A percentile compares a stretch with the other conserved stretches of the same genome.
These are phyloP conservation scores for Panurus biarmicus DNA, from an alignment of 2,113 vertebrate species.

Conservation along the genomic window DNA sequence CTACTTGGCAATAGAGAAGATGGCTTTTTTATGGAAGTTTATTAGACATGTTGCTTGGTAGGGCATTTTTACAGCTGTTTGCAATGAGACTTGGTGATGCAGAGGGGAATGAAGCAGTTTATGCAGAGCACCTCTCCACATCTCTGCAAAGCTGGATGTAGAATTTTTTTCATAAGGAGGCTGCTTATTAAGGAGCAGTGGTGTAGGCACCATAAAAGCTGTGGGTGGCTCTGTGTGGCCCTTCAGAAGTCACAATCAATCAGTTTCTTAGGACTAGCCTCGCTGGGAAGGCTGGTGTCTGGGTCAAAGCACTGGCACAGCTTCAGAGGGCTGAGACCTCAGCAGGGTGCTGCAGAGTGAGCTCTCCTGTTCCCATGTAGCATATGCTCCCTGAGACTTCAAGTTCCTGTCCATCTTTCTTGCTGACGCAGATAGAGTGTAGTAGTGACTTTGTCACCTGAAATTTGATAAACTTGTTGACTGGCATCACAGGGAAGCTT, in stretches of 20 bases:
- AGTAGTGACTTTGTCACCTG: slow-evolving; percentile 4
- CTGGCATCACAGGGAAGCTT: background rate
- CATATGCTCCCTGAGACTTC: slow-evolving; percentile 3
- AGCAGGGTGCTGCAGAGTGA: background rate
- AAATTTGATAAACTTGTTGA: slow-evolving; percentile 22
- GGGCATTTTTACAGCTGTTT: background rate
- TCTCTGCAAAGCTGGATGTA: background rate
- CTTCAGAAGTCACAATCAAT: background rate
- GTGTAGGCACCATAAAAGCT: background rate
- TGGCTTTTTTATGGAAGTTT: background rate
- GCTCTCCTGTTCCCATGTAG: background rate
- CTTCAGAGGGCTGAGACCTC: background rate
- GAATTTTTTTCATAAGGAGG: background rate
- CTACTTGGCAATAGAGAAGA: background rate
- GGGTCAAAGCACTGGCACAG: background rate
- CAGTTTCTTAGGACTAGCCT: background rate
- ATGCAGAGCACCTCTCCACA: background rate
- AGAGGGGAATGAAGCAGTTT: background rate
- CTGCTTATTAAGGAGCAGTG: background rate
- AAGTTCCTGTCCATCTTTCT: background rate
- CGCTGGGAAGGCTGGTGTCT: background rate
- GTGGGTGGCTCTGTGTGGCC: background rate
- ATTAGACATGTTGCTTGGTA: background rate
- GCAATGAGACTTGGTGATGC: fast-evolving
- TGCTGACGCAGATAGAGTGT: background rate